Evolutionary conservation across 2,797 vertebrate species (phyloP).

Genomic region (Prionace glauca): DNA sequence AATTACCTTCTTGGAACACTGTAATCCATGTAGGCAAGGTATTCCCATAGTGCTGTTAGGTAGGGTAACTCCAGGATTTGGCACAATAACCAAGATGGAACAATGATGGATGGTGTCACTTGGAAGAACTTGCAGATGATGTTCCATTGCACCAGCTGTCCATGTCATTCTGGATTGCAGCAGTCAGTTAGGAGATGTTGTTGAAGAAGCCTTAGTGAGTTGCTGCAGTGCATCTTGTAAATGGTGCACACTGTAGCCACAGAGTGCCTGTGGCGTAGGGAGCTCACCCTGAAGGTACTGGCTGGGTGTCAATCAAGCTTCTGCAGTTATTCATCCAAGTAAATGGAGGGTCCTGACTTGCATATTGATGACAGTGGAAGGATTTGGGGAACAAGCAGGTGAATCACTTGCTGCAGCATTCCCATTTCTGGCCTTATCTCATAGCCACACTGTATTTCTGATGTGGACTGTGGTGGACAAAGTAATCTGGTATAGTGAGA

Average conservation of each 20-base stretch:
- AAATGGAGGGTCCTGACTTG: not conserved
- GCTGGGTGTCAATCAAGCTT: not conserved
- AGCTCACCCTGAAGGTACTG: not conserved
- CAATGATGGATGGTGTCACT: not conserved
- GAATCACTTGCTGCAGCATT: not conserved
- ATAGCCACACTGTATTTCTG: not conserved
- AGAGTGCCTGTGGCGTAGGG: not conserved
- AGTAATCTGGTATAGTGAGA: too few species aligned
- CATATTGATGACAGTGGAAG: not conserved
- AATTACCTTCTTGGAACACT: not conserved
- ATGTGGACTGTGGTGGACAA: too few species aligned
- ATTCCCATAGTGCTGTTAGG: not conserved
- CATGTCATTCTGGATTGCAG: not conserved
- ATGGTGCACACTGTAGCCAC: too few species aligned
- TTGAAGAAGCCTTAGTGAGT: not conserved
- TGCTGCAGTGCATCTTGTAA: not conserved
- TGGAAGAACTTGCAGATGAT: not conserved
- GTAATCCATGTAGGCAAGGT: not conserved
- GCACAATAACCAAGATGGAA: not conserved
- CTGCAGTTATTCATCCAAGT: not conserved
- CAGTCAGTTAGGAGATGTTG: not conserved
- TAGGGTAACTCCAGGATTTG: not conserved
- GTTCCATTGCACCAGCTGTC: not conserved
- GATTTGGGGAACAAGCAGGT: not conserved
- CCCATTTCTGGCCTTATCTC: not conserved